Percentiles rank a stretch among this genome's conserved stretches.
Conservation (phyloP, 2,888 invertebrate genomes). For the Drosophila nigricruria region DNA sequence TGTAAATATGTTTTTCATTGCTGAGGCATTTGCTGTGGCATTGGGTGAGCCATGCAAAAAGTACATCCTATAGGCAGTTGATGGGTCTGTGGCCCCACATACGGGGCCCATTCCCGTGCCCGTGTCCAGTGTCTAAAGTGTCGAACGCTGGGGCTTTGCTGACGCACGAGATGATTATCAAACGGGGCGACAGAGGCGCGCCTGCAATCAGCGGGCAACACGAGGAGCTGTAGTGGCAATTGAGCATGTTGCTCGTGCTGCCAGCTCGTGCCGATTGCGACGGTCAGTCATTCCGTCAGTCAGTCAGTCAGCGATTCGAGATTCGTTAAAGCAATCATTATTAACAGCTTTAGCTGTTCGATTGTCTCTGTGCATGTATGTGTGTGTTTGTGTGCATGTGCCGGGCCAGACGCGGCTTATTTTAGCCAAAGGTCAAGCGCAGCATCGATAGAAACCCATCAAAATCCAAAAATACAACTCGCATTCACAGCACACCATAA, state of each 20-base stretch:
- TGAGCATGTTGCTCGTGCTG: slow-evolving; percentile 76
- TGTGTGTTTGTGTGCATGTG: slow-evolving; percentile 18
- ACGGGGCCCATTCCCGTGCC: slow-evolving; percentile 11
- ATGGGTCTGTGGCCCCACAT: slow-evolving; percentile 23
- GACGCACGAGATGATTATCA: slow-evolving; percentile 81
- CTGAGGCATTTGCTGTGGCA: slow-evolving; percentile 6
- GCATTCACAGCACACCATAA: slow-evolving; percentile 49
- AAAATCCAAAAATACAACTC: slow-evolving; percentile 57
- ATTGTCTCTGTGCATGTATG: background rate
- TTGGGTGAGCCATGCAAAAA: slow-evolving; percentile 23
- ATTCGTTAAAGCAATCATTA: slow-evolving; percentile 77
- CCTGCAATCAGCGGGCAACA: slow-evolving; percentile 63
- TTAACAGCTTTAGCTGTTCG: slow-evolving; percentile 44
- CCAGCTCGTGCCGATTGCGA: slow-evolving; percentile 70
- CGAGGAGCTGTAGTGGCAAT: slow-evolving; percentile 71
- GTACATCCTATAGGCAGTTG: slow-evolving; percentile 46
- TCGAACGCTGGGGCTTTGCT: slow-evolving; percentile 60
- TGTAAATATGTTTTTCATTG: slow-evolving; percentile 2
- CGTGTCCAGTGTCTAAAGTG: slow-evolving; percentile 54
- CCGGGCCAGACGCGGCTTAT: slow-evolving; percentile 65
- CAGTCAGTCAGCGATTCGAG: slow-evolving; percentile 20
- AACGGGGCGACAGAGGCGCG: slow-evolving; percentile 25
- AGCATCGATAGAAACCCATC: slow-evolving; percentile 56
- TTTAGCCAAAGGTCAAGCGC: slow-evolving; percentile 73
- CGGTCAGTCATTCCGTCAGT: slow-evolving; percentile 35